phyloP scores from a whole-genome alignment of 2,888 invertebrate genomes.

The Acanthosepion pharaonis region DNA sequence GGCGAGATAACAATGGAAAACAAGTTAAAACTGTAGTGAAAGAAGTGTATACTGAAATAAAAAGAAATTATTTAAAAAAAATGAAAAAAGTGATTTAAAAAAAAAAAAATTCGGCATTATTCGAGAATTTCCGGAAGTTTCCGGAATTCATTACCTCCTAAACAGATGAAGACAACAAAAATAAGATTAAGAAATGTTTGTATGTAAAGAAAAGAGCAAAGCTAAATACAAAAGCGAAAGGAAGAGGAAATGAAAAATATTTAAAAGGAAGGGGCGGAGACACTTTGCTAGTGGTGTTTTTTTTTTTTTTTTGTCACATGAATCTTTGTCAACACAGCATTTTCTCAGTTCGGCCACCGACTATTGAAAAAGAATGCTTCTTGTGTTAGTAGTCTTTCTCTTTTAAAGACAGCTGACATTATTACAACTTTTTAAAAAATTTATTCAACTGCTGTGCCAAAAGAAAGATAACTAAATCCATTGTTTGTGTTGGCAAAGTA shows the following conservation, averaged over 20 bases:
- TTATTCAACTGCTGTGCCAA: too few relatives aligned
- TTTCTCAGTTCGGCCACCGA: background rate
- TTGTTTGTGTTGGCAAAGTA: background rate
- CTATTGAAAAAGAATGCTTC: too few relatives aligned
- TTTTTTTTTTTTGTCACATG: background rate
- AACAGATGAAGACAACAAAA: background rate
- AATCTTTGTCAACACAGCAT: conserved; percentile 33
- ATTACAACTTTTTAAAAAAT: too few relatives aligned
- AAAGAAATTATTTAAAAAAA: background rate
- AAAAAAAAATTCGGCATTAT: background rate
- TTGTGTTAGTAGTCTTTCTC: too few relatives aligned
- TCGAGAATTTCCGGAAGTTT: background rate
- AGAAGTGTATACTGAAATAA: too few relatives aligned
- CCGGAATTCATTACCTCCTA: background rate
- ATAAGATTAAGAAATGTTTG: background rate
- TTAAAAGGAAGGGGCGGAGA: background rate
- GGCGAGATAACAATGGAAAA: too few relatives aligned
- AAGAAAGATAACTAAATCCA: background rate
- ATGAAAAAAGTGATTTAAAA: background rate
- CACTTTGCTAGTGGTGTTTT: background rate
- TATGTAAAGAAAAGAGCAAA: background rate
- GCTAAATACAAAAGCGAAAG: background rate
- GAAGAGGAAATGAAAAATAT: background rate
- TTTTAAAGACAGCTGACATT: too few relatives aligned
- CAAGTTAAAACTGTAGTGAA: too few relatives aligned